Evolutionary conservation across 2,888 invertebrate genomes (phyloP), one percentile per base, ranked within the genome.

Genomic region (Trisateles emortualis): DNA sequence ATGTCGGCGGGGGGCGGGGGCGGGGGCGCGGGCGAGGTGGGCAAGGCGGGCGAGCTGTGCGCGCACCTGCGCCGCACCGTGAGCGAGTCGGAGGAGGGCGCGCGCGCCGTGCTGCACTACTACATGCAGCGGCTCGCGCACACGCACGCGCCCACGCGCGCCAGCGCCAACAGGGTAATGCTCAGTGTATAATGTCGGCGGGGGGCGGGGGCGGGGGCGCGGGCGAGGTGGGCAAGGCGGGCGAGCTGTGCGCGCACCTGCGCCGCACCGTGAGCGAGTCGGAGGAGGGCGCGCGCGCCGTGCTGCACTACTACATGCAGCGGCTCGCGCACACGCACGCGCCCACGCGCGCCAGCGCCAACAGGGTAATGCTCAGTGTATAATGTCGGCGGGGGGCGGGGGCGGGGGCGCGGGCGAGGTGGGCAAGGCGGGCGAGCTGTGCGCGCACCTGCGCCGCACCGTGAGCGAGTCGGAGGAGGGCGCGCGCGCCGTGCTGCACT

Each of bases 81-180:
- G 59, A 86, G 83, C 70, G 92, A 92, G 61, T 85, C 88, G 1
- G 88, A 81, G 53, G 88, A 83, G 38, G 95, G 96, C 29, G 96
- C 97, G 39, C 95, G 96, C 59, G 98, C 98, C 76, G 96, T 98
- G 42, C 90, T 99, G 48, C 97, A 97, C 79, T 99, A 99, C 89
- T 97, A 99, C 84, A 93, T 98, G 74, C 94, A 97, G 68, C 90
- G 98, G 19, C 93, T 99, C 11, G 96, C 97, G 47, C 98, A 98
- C 22, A 95, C 96, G 46, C 97, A 97, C 71, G 95, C 96, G 35
- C 93, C 95, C 36, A 96, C 96, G 17, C 89, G 99, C 29, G 93
- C 94, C 3, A 96, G 97, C 53, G 98, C 98, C 0, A 95, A 95
- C 38, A 93, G 95, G 80, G 95, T 93, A 43, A 8, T 1, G n/a